Base-by-base conservation (phyloP, 2,797 vertebrate genomes). In the Nyctibius grandis region DNA sequence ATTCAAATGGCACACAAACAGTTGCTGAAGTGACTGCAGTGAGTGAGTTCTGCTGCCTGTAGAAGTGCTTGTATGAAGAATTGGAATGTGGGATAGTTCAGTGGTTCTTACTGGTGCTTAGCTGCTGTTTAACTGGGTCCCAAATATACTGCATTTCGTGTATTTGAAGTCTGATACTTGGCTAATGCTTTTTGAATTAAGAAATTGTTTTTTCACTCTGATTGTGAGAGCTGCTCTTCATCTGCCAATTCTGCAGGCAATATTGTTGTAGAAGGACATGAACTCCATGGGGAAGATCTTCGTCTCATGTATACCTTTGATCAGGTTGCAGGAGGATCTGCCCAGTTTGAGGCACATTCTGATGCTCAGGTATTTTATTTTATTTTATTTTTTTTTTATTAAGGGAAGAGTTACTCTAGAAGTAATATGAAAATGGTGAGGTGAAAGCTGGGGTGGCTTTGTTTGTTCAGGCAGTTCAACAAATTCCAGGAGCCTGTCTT, bases 281-380 rank as follows among this genome's bases (percentile, higher is more conserved):
- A 99, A 51, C 98, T 99, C 26, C 99, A 98, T 4, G 98, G 98
- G 51, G 99, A 99, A 40, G 99, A 99, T 85, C 98, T 99, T 82
- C 98, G 99, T 60, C 98, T 99, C 94, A 98, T 99, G 98, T 99
- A 99, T 94, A 98, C 98, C 45, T 99, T 99, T 64, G 98, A 99
- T 85, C 99, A 99, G 97, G 97, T 94, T 42, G 93, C 98, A 22
- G 98, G 97, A 85, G 98, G 96, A 14, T 98, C 98, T 47, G 73
- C 98, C 2, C 99, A 99, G 68, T 99, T 98, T 18, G 99, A 99
- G 97, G 99, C 99, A 2, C 99, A 99, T 97, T 99, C 99, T 0
- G 99, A 99, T 81, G 95, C 98, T 64, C 99, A 99, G 99, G 99
- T 99, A 98, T 56, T 70, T 48, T 25, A 44, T 3, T 48, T 11